These are phyloP conservation scores for Pyrgus malvae DNA, from an alignment of 2,888 invertebrate genomes.

Conservation along the genomic window DNA sequence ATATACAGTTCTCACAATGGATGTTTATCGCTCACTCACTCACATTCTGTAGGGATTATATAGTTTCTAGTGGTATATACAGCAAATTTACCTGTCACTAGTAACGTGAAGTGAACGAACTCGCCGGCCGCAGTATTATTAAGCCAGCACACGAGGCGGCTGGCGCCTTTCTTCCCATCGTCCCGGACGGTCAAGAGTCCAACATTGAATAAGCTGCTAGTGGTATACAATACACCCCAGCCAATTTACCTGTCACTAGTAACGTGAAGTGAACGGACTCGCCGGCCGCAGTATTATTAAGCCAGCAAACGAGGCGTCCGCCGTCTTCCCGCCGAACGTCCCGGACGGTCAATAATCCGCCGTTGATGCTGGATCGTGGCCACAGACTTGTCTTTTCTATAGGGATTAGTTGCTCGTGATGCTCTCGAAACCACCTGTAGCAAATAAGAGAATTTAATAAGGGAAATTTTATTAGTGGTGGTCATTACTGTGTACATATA, in stretches of 20 bases:
- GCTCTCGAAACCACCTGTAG: conserved; percentile 88
- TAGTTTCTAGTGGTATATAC: too few relatives aligned
- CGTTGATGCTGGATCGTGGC: conserved; percentile 52
- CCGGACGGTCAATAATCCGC: conserved; percentile 85
- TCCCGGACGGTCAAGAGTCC: too few relatives aligned
- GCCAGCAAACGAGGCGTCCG: conserved; percentile 94
- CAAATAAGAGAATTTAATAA: not conserved
- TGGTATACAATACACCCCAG: too few relatives aligned
- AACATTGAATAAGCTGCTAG: too few relatives aligned
- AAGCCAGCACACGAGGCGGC: conserved; percentile 94
- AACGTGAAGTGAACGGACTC: conserved; percentile 89
- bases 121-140: conserved; percentile 94
- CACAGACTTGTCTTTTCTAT: conserved; percentile 82
- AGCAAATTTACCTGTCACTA: conserved; percentile 89
- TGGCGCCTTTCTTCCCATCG: too few relatives aligned
- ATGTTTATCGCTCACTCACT: too few relatives aligned
- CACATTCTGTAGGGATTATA: too few relatives aligned
- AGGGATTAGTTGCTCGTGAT: conserved; percentile 86
- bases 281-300: conserved; percentile 94
- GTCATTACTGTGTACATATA: too few relatives aligned
- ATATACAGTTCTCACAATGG: too few relatives aligned
- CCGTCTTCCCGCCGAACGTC: conserved; percentile 89
- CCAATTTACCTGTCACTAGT: conserved; percentile 83
- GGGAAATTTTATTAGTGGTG: too few relatives aligned
- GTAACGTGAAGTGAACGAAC: conserved; percentile 88